Evolutionary conservation across 92 coral and sea anemone genomes (phyloP).

Genomic region (Actinostola sp.): DNA sequence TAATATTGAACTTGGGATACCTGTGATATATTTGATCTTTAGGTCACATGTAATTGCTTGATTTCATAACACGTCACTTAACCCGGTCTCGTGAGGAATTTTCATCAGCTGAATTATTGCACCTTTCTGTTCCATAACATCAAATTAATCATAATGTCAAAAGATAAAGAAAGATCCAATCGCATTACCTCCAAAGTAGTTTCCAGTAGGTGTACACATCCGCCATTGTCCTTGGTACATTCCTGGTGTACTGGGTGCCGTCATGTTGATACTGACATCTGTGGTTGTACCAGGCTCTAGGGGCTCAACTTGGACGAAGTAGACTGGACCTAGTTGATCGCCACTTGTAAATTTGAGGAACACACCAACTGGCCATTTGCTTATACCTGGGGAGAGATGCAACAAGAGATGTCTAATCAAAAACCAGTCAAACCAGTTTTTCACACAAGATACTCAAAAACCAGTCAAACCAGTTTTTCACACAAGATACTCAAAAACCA

Average conservation of each 20-base stretch:
- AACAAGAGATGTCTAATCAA: no score
- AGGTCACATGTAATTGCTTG: no score
- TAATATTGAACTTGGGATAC: no score
- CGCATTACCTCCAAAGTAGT: conserved; percentile 96
- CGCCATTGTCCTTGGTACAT: conserved; percentile 98
- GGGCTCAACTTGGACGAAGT: conserved; percentile 73
- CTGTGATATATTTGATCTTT: no score
- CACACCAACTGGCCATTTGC: conserved; percentile 81
- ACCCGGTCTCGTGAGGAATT: no score
- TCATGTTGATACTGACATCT: conserved; percentile 91
- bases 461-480: neutral
- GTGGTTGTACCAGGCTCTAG: conserved; percentile 68
- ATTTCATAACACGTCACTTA: no score
- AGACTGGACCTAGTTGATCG: conserved; percentile 86
- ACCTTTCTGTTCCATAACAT: no score
- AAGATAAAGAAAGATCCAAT: no score
- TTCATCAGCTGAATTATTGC: no score
- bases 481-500: neutral
- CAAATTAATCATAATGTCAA: no score
- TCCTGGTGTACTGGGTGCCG: conserved; percentile 81
- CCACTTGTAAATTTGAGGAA: conserved; percentile 89
- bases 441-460: no score
- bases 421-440: neutral
- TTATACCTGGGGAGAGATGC: conserved; percentile 38
- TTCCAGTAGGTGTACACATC: conserved; percentile 94